These are phyloP conservation scores for Acanthurus leucopareius DNA, from an alignment of 2,797 vertebrate species.

Conservation along the genomic window DNA sequence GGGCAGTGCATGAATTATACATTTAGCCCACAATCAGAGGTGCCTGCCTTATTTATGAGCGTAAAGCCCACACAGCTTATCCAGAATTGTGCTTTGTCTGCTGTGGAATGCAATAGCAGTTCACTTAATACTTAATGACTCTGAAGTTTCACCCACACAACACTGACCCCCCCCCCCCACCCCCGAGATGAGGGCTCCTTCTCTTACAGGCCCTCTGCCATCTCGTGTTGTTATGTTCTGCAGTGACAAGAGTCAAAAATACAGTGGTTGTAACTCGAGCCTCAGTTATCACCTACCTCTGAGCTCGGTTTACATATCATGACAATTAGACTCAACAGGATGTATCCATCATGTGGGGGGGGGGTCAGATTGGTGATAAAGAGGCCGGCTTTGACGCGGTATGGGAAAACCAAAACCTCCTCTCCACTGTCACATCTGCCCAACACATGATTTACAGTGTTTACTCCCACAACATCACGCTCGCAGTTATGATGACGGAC, in stretches of 20 bases:
- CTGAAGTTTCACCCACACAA: slow-evolving; percentile 66
- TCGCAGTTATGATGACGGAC: slow-evolving; percentile 56
- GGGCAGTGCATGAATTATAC: slow-evolving; percentile 86
- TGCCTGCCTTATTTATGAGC: slow-evolving; percentile 87
- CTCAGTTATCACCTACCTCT: slow-evolving; percentile 71
- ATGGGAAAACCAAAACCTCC: slow-evolving; percentile 71
- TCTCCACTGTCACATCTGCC: slow-evolving; percentile 30
- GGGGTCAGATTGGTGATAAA: slow-evolving; percentile 78
- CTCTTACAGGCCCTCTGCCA: slow-evolving; percentile 48
- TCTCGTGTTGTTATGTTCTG: slow-evolving; percentile 51
- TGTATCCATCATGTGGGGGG: slow-evolving; percentile 73
- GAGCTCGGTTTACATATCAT: slow-evolving; percentile 76
- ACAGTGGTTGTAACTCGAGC: slow-evolving; percentile 73
- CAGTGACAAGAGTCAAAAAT: slow-evolving; percentile 57
- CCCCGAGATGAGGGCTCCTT: slow-evolving; percentile 32
- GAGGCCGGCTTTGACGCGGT: slow-evolving; percentile 50
- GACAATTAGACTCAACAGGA: slow-evolving; percentile 81
- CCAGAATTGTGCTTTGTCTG: slow-evolving; percentile 79
- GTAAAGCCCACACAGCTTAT: slow-evolving; percentile 73
- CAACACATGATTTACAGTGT: slow-evolving; percentile 66
- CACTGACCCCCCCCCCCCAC: neutral
- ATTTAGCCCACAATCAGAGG: slow-evolving; percentile 84
- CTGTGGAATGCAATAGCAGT: slow-evolving; percentile 74
- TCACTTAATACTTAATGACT: slow-evolving; percentile 82
- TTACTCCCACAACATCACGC: slow-evolving; percentile 36